These are phyloP conservation scores for Trididemnum clinides DNA, from an alignment of 23 tunicate genomes.

Conservation along the genomic window DNA sequence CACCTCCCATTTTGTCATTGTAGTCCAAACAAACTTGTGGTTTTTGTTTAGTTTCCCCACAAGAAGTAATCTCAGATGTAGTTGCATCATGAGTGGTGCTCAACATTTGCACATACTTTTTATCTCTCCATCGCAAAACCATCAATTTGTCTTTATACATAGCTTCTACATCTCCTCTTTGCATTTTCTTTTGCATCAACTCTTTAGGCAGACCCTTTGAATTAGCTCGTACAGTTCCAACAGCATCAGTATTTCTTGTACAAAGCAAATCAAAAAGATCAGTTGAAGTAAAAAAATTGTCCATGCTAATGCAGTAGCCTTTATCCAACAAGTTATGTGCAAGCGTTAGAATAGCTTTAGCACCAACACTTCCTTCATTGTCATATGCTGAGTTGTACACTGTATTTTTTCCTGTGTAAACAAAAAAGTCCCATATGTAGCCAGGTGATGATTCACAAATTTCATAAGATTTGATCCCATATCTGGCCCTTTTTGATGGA, in stretches of 20 bases:
- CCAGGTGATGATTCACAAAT: constrained; percentile 10
- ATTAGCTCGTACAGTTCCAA: constrained; percentile 18
- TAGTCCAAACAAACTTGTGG: too few relatives aligned
- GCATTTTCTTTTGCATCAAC: neutral
- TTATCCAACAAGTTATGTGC: too few relatives aligned
- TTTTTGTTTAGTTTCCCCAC: neutral
- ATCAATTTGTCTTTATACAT: constrained; percentile 3
- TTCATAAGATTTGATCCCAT: neutral
- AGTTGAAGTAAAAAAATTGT: constrained; percentile 16
- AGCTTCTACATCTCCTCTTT: constrained; percentile 5
- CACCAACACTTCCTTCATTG: neutral
- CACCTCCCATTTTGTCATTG: too few relatives aligned
- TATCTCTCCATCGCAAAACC: constrained; percentile 19
- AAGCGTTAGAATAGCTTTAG: neutral
- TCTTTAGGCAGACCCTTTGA: neutral
- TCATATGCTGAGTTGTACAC: neutral
- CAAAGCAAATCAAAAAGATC: constrained; percentile 6
- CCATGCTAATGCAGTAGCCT: constrained; percentile 25
- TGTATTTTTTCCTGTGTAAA: constrained; percentile 18
- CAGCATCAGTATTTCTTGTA: neutral
- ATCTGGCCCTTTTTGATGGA: neutral
- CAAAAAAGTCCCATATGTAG: constrained; percentile 21
- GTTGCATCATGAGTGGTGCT: constrained; percentile 7
- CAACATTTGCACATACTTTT: constrained; percentile 22
- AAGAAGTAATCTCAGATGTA: neutral